Evolutionary conservation across 2,113 vertebrate species (phyloP).

Genomic region (Seriola rivoliana): DNA sequence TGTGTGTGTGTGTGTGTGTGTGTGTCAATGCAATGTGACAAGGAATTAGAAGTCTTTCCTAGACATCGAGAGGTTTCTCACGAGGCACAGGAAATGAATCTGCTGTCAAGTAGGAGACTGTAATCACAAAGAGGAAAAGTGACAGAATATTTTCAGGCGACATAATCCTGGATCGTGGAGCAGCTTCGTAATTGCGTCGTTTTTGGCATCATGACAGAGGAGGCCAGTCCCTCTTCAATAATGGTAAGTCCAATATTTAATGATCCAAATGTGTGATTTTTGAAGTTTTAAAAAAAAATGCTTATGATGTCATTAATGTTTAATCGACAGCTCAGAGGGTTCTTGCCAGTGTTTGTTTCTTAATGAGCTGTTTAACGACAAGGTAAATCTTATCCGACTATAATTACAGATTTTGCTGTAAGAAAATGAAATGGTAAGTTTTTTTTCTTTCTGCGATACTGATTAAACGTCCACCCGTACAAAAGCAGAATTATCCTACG

Average conservation of each 20-base stretch:
- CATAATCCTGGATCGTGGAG: slow-evolving; percentile 25
- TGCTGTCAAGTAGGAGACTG: slow-evolving; percentile 4
- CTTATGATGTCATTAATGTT: background rate
- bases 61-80: slow-evolving; percentile 15
- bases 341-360: background rate
- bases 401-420: slow-evolving; percentile 21
- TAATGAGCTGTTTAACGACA: background rate
- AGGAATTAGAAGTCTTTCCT: slow-evolving; percentile 13
- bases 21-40: slow-evolving; percentile 11
- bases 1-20: slow-evolving; percentile 7
- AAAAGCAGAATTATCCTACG: too few species aligned
- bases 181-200: slow-evolving; percentile 1
- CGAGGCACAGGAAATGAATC: slow-evolving; percentile 35
- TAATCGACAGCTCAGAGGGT: background rate
- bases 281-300: too few species aligned
- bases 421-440: background rate
- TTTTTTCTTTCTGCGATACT: slow-evolving; percentile 2
- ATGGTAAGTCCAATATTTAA: slow-evolving; percentile 53
- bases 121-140: slow-evolving; percentile 15
- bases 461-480: background rate
- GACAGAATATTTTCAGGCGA: slow-evolving; percentile 11
- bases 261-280: background rate
- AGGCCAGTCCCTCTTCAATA: slow-evolving; percentile 55
- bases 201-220: slow-evolving; percentile 70
- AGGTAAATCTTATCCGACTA: slow-evolving; percentile 4